Percentiles rank a stretch among this genome's conserved stretches.
Evolutionary conservation across 1,140 invertebrate species (phyloP).

Genomic region (Platorchestia sp.): DNA sequence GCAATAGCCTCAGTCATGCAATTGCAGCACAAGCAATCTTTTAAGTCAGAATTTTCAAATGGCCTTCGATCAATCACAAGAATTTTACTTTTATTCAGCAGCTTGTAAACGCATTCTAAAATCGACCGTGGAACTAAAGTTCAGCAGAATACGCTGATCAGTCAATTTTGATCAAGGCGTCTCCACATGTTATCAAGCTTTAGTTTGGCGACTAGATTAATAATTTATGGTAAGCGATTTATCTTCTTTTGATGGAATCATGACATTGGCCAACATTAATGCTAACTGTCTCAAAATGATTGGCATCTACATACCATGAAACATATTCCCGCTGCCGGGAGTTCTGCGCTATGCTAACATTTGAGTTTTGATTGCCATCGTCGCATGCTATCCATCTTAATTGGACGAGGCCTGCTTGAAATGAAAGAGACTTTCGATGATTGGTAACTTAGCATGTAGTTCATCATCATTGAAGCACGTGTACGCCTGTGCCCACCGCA

Average conservation of each 20-base stretch:
- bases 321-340: neutral
- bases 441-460: neutral
- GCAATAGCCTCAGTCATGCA: neutral
- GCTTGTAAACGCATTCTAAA: neutral
- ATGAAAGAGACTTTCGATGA: neutral
- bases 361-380: neutral
- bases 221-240: neutral
- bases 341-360: neutral
- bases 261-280: neutral
- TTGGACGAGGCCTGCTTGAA: neutral
- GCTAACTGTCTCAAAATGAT: neutral
- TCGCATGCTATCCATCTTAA: neutral
- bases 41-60: neutral
- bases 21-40: neutral
- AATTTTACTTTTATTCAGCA: neutral
- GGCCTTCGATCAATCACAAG: neutral
- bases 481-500: neutral
- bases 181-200: neutral
- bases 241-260: neutral
- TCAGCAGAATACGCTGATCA: neutral
- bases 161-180: neutral
- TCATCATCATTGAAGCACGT: neutral
- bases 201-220: neutral
- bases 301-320: neutral
- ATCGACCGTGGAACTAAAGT: neutral